Base-by-base conservation (phyloP, 2,888 invertebrate species). In the Lymantria monacha region DNA sequence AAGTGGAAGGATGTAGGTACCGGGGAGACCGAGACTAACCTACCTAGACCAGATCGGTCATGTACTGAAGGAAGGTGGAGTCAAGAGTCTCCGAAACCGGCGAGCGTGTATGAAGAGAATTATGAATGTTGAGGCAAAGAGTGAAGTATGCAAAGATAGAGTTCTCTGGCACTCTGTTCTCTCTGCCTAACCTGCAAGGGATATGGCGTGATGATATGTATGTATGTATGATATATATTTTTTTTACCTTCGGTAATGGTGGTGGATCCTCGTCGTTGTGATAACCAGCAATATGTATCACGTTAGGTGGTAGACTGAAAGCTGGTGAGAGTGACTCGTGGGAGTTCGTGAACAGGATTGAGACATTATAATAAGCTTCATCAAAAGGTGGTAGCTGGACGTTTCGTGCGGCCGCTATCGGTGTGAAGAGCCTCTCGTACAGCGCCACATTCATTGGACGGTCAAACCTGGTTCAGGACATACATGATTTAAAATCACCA, bases 201-300 rank as follows among this genome's bases (percentile, higher is more conserved):
- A n/a, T n/a, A n/a, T n/a, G n/a, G n/a, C n/a, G n/a, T n/a, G n/a
- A n/a, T n/a, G n/a, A n/a, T n/a, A n/a, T n/a, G n/a, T n/a, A n/a
- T n/a, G n/a, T n/a, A n/a, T n/a, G n/a, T n/a, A n/a, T n/a, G n/a
- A n/a, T n/a, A n/a, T n/a, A n/a, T n/a, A n/a, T n/a, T n/a, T n/a
- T 5, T 22, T 3, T 22, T 66, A 86, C 85, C 79, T 85, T 74
- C 0, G 85, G 84, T 11, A 85, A 51, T 0, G 79, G 70, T 0
- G 73, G 65, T 0, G 62, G 52, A 0, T 67, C 55, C 3, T 80
- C 76, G 1, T 76, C 71, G 2, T 84, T 81, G 51, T 85, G 85
- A 42, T 76, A 86, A 0, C 86, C 86, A 1, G 71, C 86, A 0
- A 87, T 71, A 1, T 79, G 74, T 0, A 86, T 50, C 0, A 79